A percentile compares a stretch with the other conserved stretches of the same genome.
Evolutionary conservation across 2,888 invertebrate genomes (phyloP).

Genomic region (Phortica okadai): DNA sequence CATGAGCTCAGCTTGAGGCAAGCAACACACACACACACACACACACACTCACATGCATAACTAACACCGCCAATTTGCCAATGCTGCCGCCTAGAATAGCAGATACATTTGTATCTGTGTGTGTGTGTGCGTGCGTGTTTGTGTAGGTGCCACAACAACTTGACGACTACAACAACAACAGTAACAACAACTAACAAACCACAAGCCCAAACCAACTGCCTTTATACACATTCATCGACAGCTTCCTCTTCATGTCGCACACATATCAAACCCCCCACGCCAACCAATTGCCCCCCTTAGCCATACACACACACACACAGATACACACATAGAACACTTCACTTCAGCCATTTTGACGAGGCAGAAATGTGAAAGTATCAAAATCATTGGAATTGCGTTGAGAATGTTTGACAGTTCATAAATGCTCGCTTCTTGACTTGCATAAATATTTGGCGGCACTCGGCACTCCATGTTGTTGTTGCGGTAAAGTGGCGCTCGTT

Average conservation of each 20-base stretch:
- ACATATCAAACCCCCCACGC: not conserved
- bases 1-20: slow-evolving; percentile 15
- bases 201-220: too few relatives aligned
- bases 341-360: slow-evolving; percentile 66
- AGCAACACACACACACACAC: not conserved
- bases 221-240: not conserved
- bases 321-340: not conserved
- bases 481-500: too few relatives aligned
- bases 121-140: not conserved
- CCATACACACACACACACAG: too few relatives aligned
- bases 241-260: not conserved
- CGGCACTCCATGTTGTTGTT: slow-evolving; percentile 2
- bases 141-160: slow-evolving; percentile 18
- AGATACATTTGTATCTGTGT: not conserved
- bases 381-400: slow-evolving; percentile 73
- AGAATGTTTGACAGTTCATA: slow-evolving; percentile 73
- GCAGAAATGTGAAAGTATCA: slow-evolving; percentile 70
- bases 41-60: slow-evolving; percentile 12
- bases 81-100: slow-evolving; percentile 13
- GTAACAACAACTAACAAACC: not conserved
- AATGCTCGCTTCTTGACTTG: slow-evolving; percentile 71
- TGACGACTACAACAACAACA: not conserved
- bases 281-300: not conserved
- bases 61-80: slow-evolving; percentile 30
- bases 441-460: slow-evolving; percentile 64